A percentile compares a stretch with the other conserved stretches of the same genome.
phyloP scores from a whole-genome alignment of 2,888 invertebrate genomes.

The Drosophila melanosoma region DNA sequence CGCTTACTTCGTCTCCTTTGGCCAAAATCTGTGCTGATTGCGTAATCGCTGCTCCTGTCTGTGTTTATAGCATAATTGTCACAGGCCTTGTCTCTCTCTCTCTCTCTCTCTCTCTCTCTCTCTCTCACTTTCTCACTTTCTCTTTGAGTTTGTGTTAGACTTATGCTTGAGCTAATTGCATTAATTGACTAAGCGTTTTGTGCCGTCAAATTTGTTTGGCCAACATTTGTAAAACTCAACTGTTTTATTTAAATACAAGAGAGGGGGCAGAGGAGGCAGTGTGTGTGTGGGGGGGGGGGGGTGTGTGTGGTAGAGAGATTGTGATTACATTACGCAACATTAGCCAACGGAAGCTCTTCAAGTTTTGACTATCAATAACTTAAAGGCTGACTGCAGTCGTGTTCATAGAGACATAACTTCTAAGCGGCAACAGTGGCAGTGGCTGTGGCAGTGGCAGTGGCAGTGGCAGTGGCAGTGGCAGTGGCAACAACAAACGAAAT shows the following conservation, averaged over 20 bases:
- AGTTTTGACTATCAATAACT: slow-evolving; percentile 73
- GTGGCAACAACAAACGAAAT: slow-evolving; percentile 15
- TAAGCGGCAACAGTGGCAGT: slow-evolving; percentile 22
- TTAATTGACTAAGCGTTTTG: slow-evolving; percentile 41
- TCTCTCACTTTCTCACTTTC: not conserved
- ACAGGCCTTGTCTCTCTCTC: slow-evolving; percentile 15
- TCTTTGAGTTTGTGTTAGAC: slow-evolving; percentile 14
- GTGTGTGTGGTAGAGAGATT: slow-evolving; percentile 3
- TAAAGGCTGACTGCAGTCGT: slow-evolving; percentile 32
- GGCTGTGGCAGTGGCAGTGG: not conserved
- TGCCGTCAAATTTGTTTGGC: slow-evolving; percentile 17
- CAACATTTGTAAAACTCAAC: slow-evolving; percentile 16
- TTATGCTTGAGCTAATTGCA: slow-evolving; percentile 59
- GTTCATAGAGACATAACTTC: slow-evolving; percentile 58
- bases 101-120: slow-evolving; percentile 6
- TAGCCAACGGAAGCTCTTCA: slow-evolving; percentile 67
- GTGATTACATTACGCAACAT: slow-evolving; percentile 67
- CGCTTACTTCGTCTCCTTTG: slow-evolving; percentile 11
- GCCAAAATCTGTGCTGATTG: slow-evolving; percentile 47
- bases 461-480: not conserved
- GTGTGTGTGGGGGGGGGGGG: too few relatives aligned
- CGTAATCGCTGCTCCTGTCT: slow-evolving; percentile 3
- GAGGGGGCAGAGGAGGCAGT: too few relatives aligned
- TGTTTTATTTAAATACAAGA: slow-evolving; percentile 36
- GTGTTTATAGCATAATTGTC: slow-evolving; percentile 24